Evolutionary conservation across 2,797 vertebrate species (phyloP), one percentile per base, ranked within the genome.

Genomic region (Alosa sapidissima): DNA sequence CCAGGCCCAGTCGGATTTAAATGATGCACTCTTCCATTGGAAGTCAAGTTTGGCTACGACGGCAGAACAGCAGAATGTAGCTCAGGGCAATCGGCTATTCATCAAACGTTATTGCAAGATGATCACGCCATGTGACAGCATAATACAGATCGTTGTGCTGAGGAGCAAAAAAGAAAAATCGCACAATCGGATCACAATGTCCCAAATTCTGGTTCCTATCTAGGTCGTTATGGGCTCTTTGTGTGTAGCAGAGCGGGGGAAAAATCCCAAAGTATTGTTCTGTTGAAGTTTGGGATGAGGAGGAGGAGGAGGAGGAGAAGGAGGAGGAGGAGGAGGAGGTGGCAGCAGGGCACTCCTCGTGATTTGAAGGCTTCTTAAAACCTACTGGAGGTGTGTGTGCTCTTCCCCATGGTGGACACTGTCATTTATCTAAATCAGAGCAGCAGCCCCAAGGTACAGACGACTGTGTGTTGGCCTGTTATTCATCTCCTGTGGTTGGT

Each of bases 391-490:
- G 88, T 89, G n/a, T 28, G 24, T 68, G 60, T 65, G 62, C 11
- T 68, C 90, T 28, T 86, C 89, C 28, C 85, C 83, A 1, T 8
- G 51, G 83, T 21, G 88, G 90, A 88, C 84, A 28, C 45, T 9
- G 90, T 86, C 89, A 94, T 93, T 92, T 88, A 92, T 94, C 91
- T 93, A 90, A 92, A 92, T 93, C 92, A 91, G 83, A 91, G 86
- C 0, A 65, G 85, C 51, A 87, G 90, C 91, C 88, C 89, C 86
- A 89, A 86, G 91, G 88, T 81, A 86, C 88, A 92, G 91, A 92
- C 88, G 81, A 88, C 86, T 84, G 62, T 33, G 85, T 91, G 91
- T 91, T 92, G 92, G 88, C 51, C 86, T 81, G 90, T 86, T 91
- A 93, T 93, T 92, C 90, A 94, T 94, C 91, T 91, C 89, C 49